phyloP scores from a whole-genome alignment of 2,113 vertebrate species.

The Heterochromis multidens region DNA sequence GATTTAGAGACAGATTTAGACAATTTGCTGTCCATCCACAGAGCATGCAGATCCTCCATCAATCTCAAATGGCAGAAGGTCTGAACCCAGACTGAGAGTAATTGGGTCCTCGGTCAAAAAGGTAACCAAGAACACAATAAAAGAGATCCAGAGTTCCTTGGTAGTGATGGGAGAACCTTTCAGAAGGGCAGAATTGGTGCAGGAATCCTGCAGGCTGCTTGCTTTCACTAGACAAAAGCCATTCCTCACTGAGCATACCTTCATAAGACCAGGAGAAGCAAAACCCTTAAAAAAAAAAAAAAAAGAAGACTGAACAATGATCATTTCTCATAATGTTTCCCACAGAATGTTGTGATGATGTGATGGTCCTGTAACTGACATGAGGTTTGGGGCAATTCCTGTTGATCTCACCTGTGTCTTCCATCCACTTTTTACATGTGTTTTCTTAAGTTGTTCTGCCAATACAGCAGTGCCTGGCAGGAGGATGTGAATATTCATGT shows the following conservation, averaged over 20 bases:
- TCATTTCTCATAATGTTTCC: neutral
- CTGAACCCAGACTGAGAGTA: neutral
- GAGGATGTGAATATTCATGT: neutral
- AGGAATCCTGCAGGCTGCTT: neutral
- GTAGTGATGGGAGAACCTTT: neutral
- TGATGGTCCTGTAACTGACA: neutral
- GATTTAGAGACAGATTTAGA: neutral
- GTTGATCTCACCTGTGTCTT: neutral
- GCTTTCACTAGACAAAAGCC: neutral
- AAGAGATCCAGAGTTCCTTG: neutral
- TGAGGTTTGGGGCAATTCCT: neutral
- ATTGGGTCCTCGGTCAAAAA: neutral
- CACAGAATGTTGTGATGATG: neutral
- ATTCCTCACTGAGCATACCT: neutral
- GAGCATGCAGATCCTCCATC: neutral
- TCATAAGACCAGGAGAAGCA: neutral
- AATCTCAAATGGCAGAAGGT: neutral
- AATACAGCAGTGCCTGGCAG: neutral
- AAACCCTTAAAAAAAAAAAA: neutral
- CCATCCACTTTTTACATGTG: neutral
- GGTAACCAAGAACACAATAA: neutral
- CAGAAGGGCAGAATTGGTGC: neutral
- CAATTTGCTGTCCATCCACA: too few species aligned
- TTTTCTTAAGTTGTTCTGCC: neutral
- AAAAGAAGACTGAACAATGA: neutral